These are phyloP conservation scores for Hyperoodon ampullatus DNA, from an alignment of 2,113 vertebrate species.

Conservation along the genomic window DNA sequence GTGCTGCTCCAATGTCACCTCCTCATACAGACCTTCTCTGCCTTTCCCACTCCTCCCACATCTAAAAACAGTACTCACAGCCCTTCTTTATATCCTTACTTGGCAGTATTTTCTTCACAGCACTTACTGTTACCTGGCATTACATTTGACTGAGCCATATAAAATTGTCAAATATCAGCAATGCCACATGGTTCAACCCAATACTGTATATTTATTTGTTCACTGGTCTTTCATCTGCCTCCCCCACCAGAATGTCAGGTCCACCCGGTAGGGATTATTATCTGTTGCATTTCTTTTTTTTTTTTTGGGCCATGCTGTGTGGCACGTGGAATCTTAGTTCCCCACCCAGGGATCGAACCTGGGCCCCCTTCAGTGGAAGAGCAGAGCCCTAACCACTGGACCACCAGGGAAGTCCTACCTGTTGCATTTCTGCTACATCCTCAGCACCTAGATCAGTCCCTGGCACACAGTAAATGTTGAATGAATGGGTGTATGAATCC, in stretches of 20 bases:
- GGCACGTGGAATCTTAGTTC: background rate
- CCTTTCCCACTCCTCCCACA: background rate
- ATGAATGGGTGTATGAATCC: background rate
- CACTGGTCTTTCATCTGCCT: background rate
- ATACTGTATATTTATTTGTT: background rate
- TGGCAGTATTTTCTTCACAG: background rate
- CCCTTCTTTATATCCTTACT: background rate
- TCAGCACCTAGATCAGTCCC: too few relatives aligned
- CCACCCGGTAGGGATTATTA: accelerated
- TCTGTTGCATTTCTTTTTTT: background rate
- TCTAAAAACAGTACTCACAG: background rate
- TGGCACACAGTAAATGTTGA: background rate
- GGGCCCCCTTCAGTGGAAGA: background rate
- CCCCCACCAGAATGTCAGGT: background rate
- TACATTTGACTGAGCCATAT: background rate
- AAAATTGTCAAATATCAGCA: background rate
- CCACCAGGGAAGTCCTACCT: too few relatives aligned
- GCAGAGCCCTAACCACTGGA: background rate
- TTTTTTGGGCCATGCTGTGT: background rate
- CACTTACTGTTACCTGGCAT: background rate
- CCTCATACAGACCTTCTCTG: background rate
- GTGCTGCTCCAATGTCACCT: background rate
- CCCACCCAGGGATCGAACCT: background rate
- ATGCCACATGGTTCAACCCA: background rate
- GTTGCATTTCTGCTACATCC: background rate